Evolutionary conservation across 92 coral and sea anemone species (phyloP).

Genomic region (Nematostella vectensis): DNA sequence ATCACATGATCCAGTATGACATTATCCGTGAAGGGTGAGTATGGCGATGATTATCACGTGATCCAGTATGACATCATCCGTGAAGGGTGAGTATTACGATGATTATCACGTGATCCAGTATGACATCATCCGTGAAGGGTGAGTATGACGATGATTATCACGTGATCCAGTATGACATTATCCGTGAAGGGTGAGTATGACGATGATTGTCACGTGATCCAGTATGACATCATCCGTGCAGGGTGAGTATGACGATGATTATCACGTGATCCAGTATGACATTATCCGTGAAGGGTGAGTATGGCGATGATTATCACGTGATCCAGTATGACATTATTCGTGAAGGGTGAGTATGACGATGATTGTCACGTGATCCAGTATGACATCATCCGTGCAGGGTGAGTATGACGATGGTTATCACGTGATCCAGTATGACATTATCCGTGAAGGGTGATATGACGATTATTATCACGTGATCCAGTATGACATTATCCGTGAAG

Average conservation of each 20-base stretch:
- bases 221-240: no score
- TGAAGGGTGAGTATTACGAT: slow-evolving; percentile 36
- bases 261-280: slow-evolving; percentile 48
- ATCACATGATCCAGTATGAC: no score
- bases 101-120: slow-evolving; percentile 51
- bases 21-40: no score
- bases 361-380: slow-evolving; percentile 51
- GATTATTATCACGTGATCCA: slow-evolving; percentile 48
- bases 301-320: no score
- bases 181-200: slow-evolving; percentile 36
- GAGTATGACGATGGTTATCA: no score
- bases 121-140: slow-evolving; percentile 43
- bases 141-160: no score
- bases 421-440: slow-evolving; percentile 51
- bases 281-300: slow-evolving; percentile 42
- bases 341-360: no score
- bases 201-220: no score
- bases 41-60: no score
- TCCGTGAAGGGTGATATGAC: slow-evolving; percentile 33
- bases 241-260: no score
- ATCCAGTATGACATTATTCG: no score
- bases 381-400: slow-evolving; percentile 43
- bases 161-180: slow-evolving; percentile 53
- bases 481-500: slow-evolving; percentile 50
- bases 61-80: slow-evolving; percentile 56